Percentiles rank a stretch among this genome's conserved stretches.
These are phyloP conservation scores for Rhamnusium bicolor DNA, from an alignment of 2,888 invertebrate genomes.

Conservation along the genomic window DNA sequence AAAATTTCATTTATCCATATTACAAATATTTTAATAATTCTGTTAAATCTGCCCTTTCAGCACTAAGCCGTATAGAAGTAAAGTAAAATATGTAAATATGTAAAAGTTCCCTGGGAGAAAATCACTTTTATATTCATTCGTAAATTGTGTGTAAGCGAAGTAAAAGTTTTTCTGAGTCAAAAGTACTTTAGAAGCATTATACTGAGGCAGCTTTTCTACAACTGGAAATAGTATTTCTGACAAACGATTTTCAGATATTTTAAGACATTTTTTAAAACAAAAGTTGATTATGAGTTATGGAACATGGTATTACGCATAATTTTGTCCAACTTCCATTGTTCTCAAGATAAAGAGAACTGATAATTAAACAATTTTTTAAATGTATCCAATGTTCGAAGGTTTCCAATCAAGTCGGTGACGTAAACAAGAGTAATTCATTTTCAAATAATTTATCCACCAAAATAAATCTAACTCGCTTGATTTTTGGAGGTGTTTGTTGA, in stretches of 20 bases:
- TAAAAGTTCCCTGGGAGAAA: conserved; percentile 3
- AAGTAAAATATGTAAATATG: conserved; percentile 20
- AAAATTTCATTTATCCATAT: background rate
- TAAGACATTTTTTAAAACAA: no score
- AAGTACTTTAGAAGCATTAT: conserved; percentile 5
- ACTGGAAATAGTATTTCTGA: background rate
- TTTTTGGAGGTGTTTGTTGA: no score
- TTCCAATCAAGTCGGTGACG: no score
- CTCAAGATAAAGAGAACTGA: no score
- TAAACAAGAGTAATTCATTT: no score
- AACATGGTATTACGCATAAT: no score
- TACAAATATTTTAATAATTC: conserved; percentile 13
- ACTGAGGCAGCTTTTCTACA: background rate
- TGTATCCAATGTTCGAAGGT: no score
- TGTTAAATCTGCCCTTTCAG: background rate
- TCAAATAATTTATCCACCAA: no score
- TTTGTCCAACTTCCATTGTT: no score
- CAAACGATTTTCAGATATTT: background rate
- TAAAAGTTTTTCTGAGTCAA: background rate
- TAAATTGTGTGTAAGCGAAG: conserved; percentile 7
- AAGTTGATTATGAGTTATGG: no score
- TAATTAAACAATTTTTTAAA: no score
- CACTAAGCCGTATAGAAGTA: background rate
- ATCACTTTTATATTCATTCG: conserved; percentile 5
- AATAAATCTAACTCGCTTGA: no score